These are phyloP conservation scores for Acanthosoma haemorrhoidale DNA, from an alignment of 2,888 invertebrate species.

Conservation along the genomic window DNA sequence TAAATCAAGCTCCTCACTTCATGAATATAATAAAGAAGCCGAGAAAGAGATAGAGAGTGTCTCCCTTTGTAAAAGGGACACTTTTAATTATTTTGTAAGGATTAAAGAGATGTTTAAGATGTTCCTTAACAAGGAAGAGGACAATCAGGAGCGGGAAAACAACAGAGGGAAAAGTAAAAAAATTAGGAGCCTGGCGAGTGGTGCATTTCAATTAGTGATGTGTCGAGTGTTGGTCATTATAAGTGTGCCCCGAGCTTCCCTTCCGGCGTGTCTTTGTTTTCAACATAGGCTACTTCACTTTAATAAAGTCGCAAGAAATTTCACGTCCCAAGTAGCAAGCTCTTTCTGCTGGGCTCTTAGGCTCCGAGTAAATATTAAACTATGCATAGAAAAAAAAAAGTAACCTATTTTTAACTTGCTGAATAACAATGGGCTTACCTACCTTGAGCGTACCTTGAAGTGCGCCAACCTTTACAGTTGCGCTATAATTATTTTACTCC, in stretches of 20 bases:
- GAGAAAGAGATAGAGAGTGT: background rate
- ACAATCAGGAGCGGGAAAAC: background rate
- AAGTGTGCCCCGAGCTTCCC: constrained; percentile 6
- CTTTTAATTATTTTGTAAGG: constrained; percentile 26
- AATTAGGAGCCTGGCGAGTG: constrained; percentile 7
- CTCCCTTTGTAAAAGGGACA: background rate
- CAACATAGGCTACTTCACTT: background rate
- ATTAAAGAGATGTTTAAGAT: constrained; percentile 29
- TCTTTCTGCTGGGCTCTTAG: too few relatives aligned
- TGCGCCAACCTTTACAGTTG: too few relatives aligned
- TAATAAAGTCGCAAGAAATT: too few relatives aligned
- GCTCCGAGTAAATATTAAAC: too few relatives aligned
- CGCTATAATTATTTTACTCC: too few relatives aligned
- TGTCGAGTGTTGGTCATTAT: constrained; percentile 24
- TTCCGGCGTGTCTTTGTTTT: background rate
- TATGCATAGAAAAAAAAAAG: too few relatives aligned
- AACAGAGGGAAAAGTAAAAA: constrained; percentile 13
- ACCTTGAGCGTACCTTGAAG: too few relatives aligned
- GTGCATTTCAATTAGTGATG: constrained; percentile 22
- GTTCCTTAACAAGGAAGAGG: constrained; percentile 18
- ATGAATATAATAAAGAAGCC: constrained; percentile 1
- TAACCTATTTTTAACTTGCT: too few relatives aligned
- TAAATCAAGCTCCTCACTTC: background rate
- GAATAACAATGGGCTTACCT: too few relatives aligned
- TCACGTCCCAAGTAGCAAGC: too few relatives aligned